Percentiles rank a stretch among this genome's conserved stretches.
Evolutionary conservation across 1,140 invertebrate species (phyloP).

Genomic region (Drosophila bifasciata): DNA sequence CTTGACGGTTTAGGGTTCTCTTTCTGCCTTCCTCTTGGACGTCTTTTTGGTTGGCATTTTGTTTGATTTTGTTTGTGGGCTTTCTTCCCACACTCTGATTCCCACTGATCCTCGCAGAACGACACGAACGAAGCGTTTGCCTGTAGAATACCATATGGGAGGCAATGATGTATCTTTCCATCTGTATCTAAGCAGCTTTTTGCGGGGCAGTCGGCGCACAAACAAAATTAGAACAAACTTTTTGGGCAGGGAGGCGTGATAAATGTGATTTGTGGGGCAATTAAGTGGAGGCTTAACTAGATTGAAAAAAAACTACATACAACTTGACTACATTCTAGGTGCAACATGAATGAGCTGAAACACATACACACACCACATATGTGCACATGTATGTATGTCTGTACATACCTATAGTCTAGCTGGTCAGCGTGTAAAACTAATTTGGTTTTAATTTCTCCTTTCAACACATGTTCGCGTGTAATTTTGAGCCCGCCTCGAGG

Average conservation of each 20-base stretch:
- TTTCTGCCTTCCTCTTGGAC: conserved; percentile 13
- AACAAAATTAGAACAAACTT: conserved; percentile 43
- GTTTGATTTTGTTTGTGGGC: conserved; percentile 28
- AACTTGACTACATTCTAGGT: too few relatives aligned
- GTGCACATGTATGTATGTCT: not conserved
- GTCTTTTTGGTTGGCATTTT: conserved; percentile 28
- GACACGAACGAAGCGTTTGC: conserved; percentile 4
- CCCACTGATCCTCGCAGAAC: conserved; percentile 56
- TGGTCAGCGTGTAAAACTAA: conserved; percentile 69
- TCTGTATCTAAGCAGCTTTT: conserved; percentile 42
- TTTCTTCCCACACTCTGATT: conserved; percentile 63
- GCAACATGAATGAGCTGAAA: too few relatives aligned
- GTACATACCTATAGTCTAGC: conserved; percentile 5
- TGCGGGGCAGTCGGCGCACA: conserved; percentile 5
- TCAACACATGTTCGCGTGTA: conserved; percentile 81
- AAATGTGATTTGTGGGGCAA: conserved; percentile 29
- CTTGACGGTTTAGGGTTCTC: conserved; percentile 48
- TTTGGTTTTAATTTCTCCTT: conserved; percentile 79
- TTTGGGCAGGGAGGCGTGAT: conserved; percentile 7
- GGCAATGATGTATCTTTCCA: conserved; percentile 3
- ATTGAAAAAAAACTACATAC: not conserved
- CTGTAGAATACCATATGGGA: not conserved
- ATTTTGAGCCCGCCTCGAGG: conserved; percentile 77
- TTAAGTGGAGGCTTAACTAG: conserved; percentile 18
- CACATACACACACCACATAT: too few relatives aligned